Conservation (phyloP, 2,113 vertebrate species). For the Oryzias javanicus region DNA sequence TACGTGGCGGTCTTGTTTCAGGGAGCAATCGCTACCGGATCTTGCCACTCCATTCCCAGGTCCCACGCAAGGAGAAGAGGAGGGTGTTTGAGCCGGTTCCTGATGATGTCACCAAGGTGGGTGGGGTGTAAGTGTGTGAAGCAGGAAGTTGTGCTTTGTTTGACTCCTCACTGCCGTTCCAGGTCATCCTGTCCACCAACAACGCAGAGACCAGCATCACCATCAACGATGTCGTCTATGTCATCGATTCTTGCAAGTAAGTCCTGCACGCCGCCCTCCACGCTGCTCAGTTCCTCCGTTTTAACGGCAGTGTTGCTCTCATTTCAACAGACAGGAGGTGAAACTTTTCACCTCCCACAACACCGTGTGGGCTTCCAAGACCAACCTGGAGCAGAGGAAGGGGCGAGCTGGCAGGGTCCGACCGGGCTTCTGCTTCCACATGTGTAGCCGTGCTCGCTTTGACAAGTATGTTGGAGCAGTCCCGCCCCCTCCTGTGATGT, state of each 20-base stretch:
- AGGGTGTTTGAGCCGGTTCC: conserved; percentile 90
- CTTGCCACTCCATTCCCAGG: conserved; percentile 93
- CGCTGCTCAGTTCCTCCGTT: too few species aligned
- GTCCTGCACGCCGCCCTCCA: conserved; percentile 12
- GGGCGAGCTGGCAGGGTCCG: conserved; percentile 89
- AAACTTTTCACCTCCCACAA: conserved; percentile 97
- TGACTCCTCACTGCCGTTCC: conserved; percentile 12
- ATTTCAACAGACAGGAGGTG: conserved; percentile 86
- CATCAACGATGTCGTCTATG: conserved; percentile 96
- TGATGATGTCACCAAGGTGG: conserved; percentile 83
- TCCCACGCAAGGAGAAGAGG: conserved; percentile 93
- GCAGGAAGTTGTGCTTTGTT: not conserved
- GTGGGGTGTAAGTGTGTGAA: not conserved
- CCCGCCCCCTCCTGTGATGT: not conserved
- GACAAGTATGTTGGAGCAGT: conserved; percentile 70
- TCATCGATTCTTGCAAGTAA: conserved; percentile 99
- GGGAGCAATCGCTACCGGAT: conserved; percentile 84
- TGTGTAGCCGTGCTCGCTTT: conserved; percentile 91
- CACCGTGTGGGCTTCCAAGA: conserved; percentile 97
- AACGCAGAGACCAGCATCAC: conserved; percentile 97
- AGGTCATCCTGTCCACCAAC: conserved; percentile 98
- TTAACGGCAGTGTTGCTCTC: not conserved
- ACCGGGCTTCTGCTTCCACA: conserved; percentile 91
- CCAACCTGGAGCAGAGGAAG: conserved; percentile 94
- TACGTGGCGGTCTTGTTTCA: conserved; percentile 40